Conservation (phyloP, 1,140 invertebrate species). For the Parapsyche elsis region DNA sequence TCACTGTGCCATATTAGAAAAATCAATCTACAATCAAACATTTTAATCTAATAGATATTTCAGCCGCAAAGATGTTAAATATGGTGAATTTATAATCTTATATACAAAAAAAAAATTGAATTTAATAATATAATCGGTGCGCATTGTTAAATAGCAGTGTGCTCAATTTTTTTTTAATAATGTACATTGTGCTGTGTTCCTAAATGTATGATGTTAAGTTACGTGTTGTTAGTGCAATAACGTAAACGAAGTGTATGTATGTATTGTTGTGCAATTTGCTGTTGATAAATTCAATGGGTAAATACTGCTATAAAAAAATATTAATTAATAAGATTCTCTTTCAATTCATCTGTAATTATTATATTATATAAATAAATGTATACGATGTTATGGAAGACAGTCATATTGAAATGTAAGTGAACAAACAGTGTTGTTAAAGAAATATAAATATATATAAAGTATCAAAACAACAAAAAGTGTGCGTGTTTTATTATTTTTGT, state of each 20-base stretch:
- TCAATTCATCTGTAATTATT: neutral
- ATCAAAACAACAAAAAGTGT: neutral
- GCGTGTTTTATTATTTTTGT: neutral
- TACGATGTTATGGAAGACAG: constrained; percentile 13
- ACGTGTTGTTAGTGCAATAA: neutral
- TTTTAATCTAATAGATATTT: too few species aligned
- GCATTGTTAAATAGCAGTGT: too few species aligned
- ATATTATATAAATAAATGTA: neutral
- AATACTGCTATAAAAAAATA: neutral
- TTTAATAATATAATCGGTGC: too few species aligned
- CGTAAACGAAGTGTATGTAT: neutral
- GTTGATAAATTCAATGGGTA: neutral
- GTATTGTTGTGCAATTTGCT: neutral
- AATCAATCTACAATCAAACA: too few species aligned
- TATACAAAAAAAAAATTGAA: too few species aligned
- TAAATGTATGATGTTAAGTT: constrained; percentile 24
- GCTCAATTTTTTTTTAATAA: neutral
- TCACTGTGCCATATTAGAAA: too few species aligned
- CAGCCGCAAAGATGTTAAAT: too few species aligned
- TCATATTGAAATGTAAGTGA: constrained; percentile 5
- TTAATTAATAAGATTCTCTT: constrained; percentile 10
- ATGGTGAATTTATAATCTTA: too few species aligned
- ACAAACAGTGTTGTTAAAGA: neutral
- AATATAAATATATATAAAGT: too few species aligned
- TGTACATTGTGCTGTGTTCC: constrained; percentile 12